Evolutionary conservation across 2,888 invertebrate species (phyloP).

Genomic region (Mamestra brassicae): DNA sequence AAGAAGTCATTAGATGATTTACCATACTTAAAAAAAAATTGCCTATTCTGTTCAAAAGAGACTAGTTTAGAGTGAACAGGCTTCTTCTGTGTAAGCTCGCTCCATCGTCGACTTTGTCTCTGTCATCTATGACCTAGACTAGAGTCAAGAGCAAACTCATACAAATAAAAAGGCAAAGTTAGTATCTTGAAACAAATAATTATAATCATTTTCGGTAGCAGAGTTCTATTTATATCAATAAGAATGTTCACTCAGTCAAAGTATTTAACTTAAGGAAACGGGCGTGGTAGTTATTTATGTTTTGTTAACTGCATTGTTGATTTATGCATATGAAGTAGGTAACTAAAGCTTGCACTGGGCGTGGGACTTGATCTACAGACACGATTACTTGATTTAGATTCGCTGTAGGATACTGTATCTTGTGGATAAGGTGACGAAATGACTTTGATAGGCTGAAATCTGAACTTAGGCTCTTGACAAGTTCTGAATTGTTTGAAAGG

Average conservation of each 20-base stretch:
- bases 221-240: background rate
- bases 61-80: no score
- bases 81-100: no score
- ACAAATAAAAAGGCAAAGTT: no score
- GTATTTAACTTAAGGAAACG: background rate
- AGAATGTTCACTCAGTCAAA: background rate
- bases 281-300: slow-evolving; percentile 11
- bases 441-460: background rate
- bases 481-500: no score
- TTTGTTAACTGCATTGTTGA: slow-evolving; percentile 19
- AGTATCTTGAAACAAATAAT: no score
- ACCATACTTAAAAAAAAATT: no score
- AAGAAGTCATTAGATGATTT: no score
- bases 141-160: no score
- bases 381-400: slow-evolving; percentile 29
- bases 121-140: no score
- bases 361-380: slow-evolving; percentile 15
- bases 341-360: slow-evolving; percentile 1
- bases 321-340: slow-evolving; percentile 20
- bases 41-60: no score
- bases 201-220: background rate
- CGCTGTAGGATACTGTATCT: background rate
- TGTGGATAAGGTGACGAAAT: slow-evolving; percentile 3
- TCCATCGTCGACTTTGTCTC: no score
- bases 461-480: no score